These are phyloP conservation scores for Coreius guichenoti DNA, from an alignment of 2,797 vertebrate genomes.

Conservation along the genomic window DNA sequence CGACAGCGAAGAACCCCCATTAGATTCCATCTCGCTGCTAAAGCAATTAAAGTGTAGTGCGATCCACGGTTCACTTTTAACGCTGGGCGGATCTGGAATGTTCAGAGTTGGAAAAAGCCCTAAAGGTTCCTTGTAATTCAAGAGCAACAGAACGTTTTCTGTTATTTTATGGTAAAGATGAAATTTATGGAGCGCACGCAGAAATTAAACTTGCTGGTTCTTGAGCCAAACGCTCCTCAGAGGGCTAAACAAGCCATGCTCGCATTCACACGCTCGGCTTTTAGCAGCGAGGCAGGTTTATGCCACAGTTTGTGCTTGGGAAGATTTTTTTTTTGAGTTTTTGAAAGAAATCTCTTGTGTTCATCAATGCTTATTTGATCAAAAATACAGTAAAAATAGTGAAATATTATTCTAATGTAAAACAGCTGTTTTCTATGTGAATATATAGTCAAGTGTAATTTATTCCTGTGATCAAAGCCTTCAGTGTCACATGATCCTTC, in stretches of 20 bases:
- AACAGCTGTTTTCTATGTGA: too few species aligned
- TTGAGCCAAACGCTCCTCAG: constrained; percentile 17
- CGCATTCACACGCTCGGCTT: neutral
- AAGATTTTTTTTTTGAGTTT: neutral
- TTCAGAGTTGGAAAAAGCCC: constrained; percentile 28
- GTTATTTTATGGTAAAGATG: constrained; percentile 22
- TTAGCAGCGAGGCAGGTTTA: neutral
- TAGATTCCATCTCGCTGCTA: neutral
- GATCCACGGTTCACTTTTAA: neutral
- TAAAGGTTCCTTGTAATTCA: constrained; percentile 31
- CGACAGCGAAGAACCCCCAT: neutral
- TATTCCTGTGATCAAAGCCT: too few species aligned
- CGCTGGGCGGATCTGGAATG: constrained; percentile 14
- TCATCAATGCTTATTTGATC: neutral
- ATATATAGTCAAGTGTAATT: too few species aligned
- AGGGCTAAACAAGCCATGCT: neutral
- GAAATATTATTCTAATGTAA: neutral
- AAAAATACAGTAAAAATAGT: neutral
- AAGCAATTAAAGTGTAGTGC: neutral
- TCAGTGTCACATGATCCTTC: too few species aligned
- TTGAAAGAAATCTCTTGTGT: neutral
- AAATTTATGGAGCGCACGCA: constrained; percentile 18
- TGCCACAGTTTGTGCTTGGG: neutral
- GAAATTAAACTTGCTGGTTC: neutral
- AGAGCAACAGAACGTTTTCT: neutral